Conservation (phyloP, 2,797 vertebrate species). For the Notamacropus eugenii region DNA sequence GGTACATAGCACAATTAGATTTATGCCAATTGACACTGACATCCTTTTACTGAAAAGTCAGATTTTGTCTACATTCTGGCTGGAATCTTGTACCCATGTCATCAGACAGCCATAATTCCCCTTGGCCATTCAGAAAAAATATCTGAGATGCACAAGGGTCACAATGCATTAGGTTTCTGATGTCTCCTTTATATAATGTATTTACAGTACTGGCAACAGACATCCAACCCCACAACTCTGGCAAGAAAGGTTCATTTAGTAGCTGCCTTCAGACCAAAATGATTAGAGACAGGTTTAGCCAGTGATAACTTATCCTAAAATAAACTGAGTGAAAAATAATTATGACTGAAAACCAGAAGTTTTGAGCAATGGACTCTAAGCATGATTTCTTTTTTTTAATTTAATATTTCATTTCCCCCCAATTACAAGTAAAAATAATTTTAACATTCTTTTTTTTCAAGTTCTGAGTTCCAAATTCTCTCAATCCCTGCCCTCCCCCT, state of each 20-base stretch:
- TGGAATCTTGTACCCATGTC: slow-evolving; percentile 79
- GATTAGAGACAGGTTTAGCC: slow-evolving; percentile 51
- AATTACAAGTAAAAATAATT: too few relatives aligned
- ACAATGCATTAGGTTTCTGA: slow-evolving; percentile 64
- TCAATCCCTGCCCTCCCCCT: too few relatives aligned
- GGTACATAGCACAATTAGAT: slow-evolving; percentile 68
- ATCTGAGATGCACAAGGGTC: slow-evolving; percentile 38
- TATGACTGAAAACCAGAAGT: too few relatives aligned
- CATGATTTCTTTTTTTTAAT: too few relatives aligned
- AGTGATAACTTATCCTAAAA: slow-evolving; percentile 52
- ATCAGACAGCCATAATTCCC: slow-evolving; percentile 77
- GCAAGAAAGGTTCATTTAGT: slow-evolving; percentile 40
- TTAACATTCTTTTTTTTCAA: too few relatives aligned
- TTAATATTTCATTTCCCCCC: too few relatives aligned
- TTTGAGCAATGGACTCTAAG: too few relatives aligned
- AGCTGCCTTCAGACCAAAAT: slow-evolving; percentile 33
- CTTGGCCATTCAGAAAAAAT: slow-evolving; percentile 62
- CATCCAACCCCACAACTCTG: not conserved
- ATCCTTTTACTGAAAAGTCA: slow-evolving; percentile 78
- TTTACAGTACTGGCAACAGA: slow-evolving; percentile 54
- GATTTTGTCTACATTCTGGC: slow-evolving; percentile 83
- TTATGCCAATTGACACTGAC: slow-evolving; percentile 78
- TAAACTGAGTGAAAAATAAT: slow-evolving; percentile 41
- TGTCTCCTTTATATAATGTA: slow-evolving; percentile 59
- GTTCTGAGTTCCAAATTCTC: too few relatives aligned